Conservation (phyloP, 2,113 vertebrate species). For the Seriola quinqueradiata region DNA sequence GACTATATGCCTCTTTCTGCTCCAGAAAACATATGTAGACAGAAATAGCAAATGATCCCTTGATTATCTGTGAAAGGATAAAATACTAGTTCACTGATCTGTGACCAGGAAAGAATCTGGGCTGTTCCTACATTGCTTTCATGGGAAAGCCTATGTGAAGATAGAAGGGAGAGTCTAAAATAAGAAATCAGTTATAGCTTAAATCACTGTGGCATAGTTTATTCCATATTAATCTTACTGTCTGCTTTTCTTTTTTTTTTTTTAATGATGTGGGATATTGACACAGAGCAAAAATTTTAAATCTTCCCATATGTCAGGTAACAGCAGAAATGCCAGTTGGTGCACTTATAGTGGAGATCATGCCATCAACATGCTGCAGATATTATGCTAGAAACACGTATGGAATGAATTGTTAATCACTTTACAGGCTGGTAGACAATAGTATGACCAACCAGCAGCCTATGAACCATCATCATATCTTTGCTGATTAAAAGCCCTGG, state of each 20-base stretch:
- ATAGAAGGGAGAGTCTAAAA: slow-evolving; percentile 24
- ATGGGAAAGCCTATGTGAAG: slow-evolving; percentile 5
- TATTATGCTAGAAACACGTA: slow-evolving; percentile 16
- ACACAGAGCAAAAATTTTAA: not conserved
- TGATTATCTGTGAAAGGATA: slow-evolving; percentile 55
- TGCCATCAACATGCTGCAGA: slow-evolving; percentile 11
- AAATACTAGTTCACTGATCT: slow-evolving; percentile 44
- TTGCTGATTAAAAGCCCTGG: slow-evolving; percentile 36
- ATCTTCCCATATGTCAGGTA: not conserved
- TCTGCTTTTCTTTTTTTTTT: slow-evolving; percentile 24
- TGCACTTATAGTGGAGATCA: not conserved
- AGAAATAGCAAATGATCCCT: slow-evolving; percentile 51
- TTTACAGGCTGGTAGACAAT: slow-evolving; percentile 12
- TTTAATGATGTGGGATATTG: not conserved
- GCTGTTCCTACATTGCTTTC: slow-evolving; percentile 21
- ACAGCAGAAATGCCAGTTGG: slow-evolving; percentile 5
- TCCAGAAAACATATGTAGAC: slow-evolving; percentile 22
- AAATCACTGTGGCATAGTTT: slow-evolving; percentile 4
- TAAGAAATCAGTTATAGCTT: slow-evolving; percentile 10
- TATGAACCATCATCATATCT: slow-evolving; percentile 22
- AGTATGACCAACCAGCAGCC: slow-evolving; percentile 3
- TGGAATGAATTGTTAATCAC: slow-evolving; percentile 16
- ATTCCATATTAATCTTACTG: slow-evolving; percentile 4
- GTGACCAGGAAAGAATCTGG: slow-evolving; percentile 40
- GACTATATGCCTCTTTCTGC: not conserved